Evolutionary conservation across 1,140 invertebrate species (phyloP), one percentile per base, ranked within the genome.

Genomic region (Heliconius hermathena): DNA sequence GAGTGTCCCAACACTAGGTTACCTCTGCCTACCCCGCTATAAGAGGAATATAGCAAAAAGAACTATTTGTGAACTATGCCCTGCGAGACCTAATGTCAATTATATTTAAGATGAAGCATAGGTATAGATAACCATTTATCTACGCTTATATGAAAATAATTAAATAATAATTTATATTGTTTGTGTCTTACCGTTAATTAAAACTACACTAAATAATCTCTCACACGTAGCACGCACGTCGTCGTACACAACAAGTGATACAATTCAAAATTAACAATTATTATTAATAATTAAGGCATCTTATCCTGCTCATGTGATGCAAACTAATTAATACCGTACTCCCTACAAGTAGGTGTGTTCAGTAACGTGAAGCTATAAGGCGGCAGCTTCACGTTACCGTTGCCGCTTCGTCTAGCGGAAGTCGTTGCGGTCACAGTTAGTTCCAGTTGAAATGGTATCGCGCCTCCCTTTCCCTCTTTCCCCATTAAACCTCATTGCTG

Each of bases 391-490:
- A 74, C 60, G 81, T 83, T 81, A 78, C 74, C 82, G 81, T 83
- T 81, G 79, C 74, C 82, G 81, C 78, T 66, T 78, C 82, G 83
- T 73, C 80, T 82, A 82, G 79, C 78, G 86, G 85, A 84, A 88
- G 86, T 86, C 86, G 88, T 88, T 90, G 88, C 79, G 90, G 90
- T 85, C 87, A 89, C 86, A 90, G 85, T 91, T 89, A 90, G 87
- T 88, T 88, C 84, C 87, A 89, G 90, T 90, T 87, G 84, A 88
- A 84, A 86, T 82, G 84, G 79, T 85, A 72, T 82, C 83, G 83
- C 82, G 81, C 85, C 85, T 78, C 74, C 70, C 79, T 74, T 78
- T 85, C 85, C 84, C 87, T 82, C 84, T 22, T 57, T 85, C 88
- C 84, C 83, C 87, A 90, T 90, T 89, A 90, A 84, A 84, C 87